Base-by-base conservation (phyloP, 2,888 invertebrate species). In the Aphidoletes aphidimyza region DNA sequence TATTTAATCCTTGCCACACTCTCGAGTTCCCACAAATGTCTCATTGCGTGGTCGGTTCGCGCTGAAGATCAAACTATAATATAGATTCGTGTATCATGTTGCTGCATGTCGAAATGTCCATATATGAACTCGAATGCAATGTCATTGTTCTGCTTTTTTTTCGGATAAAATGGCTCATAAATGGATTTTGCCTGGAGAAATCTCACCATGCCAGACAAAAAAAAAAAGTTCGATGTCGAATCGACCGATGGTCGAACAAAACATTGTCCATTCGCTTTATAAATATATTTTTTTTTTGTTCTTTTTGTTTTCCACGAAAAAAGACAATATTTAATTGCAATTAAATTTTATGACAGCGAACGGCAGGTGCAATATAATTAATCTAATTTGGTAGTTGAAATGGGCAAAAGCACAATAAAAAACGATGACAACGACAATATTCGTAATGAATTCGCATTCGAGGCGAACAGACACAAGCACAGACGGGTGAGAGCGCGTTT, bases 281-380 rank as follows among this genome's bases (percentile, higher is more conserved):
- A n/a, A n/a, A n/a, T n/a, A n/a, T n/a, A n/a, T n/a, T n/a, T n/a
- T n/a, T n/a, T n/a, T n/a, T n/a, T n/a, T 14, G 42, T 42, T 42
- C 14, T 42, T 42, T 42, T 14, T 14, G 42, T 54, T 54, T 26
- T 26, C 14, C 69, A 14, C 2, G 9, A 37, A 37, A 81, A 81
- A 22, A 36, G 37, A 81, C 81, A 81, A 81, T 81, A 37, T 81
- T 81, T 81, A 81, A 81, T 37, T 81, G 81, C 37, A 81, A 81
- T 81, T 81, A 81, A 81, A 81, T 81, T 81, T 81, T 81, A 81
- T 81, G 81, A 37, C 37, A 37, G 81, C 81, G 9, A 81, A 37
- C 81, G 37, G 81, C 81, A 81, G 81, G 81, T 81, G 81, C 81
- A 81, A 81, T 81, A 81, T 81, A 81, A 81, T 81, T 81, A 81